Base-by-base conservation (phyloP, 2,888 invertebrate genomes). In the Stenodera caucasica region DNA sequence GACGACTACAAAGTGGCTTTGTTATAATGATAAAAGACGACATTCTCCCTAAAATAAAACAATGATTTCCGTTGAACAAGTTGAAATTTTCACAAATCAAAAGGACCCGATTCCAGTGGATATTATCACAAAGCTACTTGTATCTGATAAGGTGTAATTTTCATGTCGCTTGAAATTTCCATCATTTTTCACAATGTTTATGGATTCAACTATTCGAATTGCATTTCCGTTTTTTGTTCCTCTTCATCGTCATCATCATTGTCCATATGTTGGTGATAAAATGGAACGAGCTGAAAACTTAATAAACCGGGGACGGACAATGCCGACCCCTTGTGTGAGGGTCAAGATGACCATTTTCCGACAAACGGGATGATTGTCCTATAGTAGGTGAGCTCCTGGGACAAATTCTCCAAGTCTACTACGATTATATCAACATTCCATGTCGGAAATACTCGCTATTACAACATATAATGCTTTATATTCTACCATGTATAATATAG, bases 351-450 rank as follows among this genome's bases (percentile, higher is more conserved):
- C 66, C 72, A 66, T 71, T 72, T 45, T 21, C 53, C 70, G 2
- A 72, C 71, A 71, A 73, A 69, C 63, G 64, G 71, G 70, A 45
- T 45, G 45, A 75, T 74, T 75, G 73, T 70, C 70, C 45, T 4
- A 59, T 70, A 66, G 67, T 70, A 71, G 70, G 73, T 72, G 71
- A 71, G 55, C 60, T 57, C 60, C 53, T 40, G 60, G 61, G 64
- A 58, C 56, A 61, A 53, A 61, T 59, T 23, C 62, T 64, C 58
- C 60, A 63, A 65, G 67, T 65, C 68, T 66, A 70, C 72, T 68
- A 68, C 73, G 73, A 76, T 77, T 76, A n/a, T n/a, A 76, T 78
- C 75, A 75, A 77, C 78, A 78, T 78, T 78, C 78, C 78, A 71
- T 67, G 64, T 69, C 70, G 70, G 75, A 77, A 77, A 77, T 77